A percentile compares a stretch with the other conserved stretches of the same genome.
Conservation (phyloP, 1,140 invertebrate species). For the Sminthurides bifidus region DNA sequence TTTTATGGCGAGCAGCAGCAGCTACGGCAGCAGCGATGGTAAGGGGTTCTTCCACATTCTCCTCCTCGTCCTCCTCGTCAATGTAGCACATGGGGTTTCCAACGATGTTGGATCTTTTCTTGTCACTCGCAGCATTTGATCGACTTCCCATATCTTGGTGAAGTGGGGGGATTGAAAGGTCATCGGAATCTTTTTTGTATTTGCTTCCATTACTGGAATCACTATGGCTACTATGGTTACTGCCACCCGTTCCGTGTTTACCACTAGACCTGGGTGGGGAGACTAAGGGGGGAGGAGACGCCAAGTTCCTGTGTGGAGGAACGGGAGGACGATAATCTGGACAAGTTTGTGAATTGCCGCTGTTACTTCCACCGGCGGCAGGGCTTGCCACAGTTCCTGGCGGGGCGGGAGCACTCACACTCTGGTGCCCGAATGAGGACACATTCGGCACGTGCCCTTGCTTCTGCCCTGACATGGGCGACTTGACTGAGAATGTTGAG, state of each 20-base stretch:
- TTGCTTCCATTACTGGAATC: conserved; percentile 15
- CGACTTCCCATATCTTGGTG: conserved; percentile 23
- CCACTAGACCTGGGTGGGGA: conserved; percentile 34
- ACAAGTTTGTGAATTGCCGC: not conserved
- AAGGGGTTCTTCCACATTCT: conserved; percentile 35
- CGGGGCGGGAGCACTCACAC: no score
- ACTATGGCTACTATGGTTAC: conserved; percentile 16
- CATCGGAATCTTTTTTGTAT: conserved; percentile 5
- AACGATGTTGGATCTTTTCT: conserved; percentile 64
- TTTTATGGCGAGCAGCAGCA: conserved; percentile 23
- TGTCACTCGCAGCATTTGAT: no score
- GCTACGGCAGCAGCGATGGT: conserved; percentile 29
- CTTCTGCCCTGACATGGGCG: conserved; percentile 26
- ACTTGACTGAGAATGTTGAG: conserved; percentile 58
- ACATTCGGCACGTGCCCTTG: not conserved
- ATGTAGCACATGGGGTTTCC: conserved; percentile 71
- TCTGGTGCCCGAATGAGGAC: no score
- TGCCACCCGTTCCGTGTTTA: conserved; percentile 24
- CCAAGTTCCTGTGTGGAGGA: conserved; percentile 61
- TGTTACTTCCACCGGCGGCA: no score
- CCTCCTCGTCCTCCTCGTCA: conserved; percentile 31
- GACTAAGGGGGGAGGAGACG: conserved; percentile 22
- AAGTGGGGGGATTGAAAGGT: conserved; percentile 27
- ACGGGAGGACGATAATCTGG: conserved; percentile 70
- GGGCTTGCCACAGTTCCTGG: no score